phyloP scores from a whole-genome alignment of 2,888 invertebrate genomes.

The Thysanoteuthis rhombus region DNA sequence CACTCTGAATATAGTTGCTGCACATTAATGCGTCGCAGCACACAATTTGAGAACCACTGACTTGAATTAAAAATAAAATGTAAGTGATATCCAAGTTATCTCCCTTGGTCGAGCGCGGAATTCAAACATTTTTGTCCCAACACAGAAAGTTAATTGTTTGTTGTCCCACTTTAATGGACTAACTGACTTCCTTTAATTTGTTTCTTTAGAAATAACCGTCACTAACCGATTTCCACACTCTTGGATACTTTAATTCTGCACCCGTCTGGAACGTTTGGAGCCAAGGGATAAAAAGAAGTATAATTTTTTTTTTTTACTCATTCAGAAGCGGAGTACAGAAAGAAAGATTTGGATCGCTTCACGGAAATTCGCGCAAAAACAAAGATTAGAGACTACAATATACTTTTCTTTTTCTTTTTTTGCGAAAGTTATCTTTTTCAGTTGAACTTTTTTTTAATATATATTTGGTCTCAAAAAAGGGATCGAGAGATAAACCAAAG shows the following conservation, averaged over 20 bases:
- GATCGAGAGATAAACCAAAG: too few relatives aligned
- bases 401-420: too few relatives aligned
- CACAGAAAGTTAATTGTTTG: neutral
- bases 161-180: neutral
- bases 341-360: neutral
- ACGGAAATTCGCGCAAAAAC: neutral
- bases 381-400: too few relatives aligned
- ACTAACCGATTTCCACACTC: neutral
- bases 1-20: too few relatives aligned
- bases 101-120: neutral
- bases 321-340: neutral
- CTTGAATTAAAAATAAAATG: too few relatives aligned
- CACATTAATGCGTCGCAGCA: too few relatives aligned
- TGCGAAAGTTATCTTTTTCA: too few relatives aligned
- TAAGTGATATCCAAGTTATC: neutral
- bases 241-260: neutral
- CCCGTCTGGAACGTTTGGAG: neutral
- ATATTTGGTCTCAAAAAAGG: too few relatives aligned
- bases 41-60: too few relatives aligned
- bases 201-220: neutral
- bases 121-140: neutral
- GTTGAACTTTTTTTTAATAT: too few relatives aligned
- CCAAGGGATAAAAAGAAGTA: neutral
- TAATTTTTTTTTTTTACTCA: neutral
- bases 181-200: neutral